Percentiles rank a stretch among this genome's conserved stretches.
Evolutionary conservation across 2,113 vertebrate genomes (phyloP).

Genomic region (Passer montanus): DNA sequence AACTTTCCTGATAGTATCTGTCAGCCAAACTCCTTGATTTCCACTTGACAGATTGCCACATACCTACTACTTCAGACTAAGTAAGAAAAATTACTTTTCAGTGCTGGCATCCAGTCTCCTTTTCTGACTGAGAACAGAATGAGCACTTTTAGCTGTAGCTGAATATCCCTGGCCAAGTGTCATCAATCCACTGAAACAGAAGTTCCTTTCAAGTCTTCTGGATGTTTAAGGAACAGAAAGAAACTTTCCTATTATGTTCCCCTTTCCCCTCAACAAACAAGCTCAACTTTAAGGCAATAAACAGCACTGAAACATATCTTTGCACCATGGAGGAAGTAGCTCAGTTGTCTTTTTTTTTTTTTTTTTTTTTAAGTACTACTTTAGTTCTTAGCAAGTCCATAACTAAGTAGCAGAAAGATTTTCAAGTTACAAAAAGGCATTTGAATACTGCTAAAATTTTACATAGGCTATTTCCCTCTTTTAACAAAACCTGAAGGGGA

Average conservation of each 20-base stretch:
- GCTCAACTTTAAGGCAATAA: not conserved
- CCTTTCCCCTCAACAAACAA: not conserved
- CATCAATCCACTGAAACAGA: not conserved
- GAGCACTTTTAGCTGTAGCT: not conserved
- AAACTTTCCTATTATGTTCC: not conserved
- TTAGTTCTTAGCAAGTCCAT: not conserved
- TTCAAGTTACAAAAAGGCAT: not conserved
- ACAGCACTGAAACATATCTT: not conserved
- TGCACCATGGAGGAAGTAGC: accelerated
- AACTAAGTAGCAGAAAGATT: not conserved
- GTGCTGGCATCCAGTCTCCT: not conserved
- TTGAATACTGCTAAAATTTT: not conserved
- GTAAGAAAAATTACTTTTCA: not conserved
- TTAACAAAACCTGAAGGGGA: not conserved
- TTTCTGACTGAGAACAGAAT: not conserved
- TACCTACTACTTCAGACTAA: not conserved
- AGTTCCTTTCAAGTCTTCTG: not conserved
- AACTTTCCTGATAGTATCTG: not conserved
- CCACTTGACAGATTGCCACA: not conserved
- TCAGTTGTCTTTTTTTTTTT: not conserved
- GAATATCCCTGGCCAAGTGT: not conserved
- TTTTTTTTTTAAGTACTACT: not conserved
- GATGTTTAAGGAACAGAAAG: not conserved
- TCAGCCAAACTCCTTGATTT: not conserved
- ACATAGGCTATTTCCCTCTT: accelerated